phyloP scores from a whole-genome alignment of 2,888 invertebrate genomes.

The Gymnoscelis rufifasciata region DNA sequence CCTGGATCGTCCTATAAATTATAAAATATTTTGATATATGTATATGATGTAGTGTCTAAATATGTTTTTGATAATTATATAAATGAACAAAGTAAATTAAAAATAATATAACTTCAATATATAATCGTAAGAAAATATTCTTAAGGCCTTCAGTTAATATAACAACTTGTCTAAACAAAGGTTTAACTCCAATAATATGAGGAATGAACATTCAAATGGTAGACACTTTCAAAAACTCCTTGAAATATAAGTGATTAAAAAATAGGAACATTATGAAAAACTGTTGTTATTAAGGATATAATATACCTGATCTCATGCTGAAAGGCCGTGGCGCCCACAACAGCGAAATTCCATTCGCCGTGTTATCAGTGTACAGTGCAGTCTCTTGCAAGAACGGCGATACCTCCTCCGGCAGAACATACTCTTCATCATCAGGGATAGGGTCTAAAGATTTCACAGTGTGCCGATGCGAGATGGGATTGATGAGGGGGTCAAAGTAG shows the following conservation, averaged over 20 bases:
- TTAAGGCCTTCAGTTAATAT: no score
- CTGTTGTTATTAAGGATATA: no score
- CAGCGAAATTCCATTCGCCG: constrained; percentile 98
- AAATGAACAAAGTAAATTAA: no score
- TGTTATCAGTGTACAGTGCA: constrained; percentile 98
- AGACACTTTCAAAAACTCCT: no score
- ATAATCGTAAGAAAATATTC: no score
- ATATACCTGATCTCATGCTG: constrained; percentile 91
- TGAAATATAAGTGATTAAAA: no score
- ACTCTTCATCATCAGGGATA: constrained; percentile 95
- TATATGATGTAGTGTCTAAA: no score
- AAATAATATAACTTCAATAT: no score
- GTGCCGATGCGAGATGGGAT: constrained; percentile 98
- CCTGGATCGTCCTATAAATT: constrained; percentile 85
- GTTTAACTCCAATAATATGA: no score
- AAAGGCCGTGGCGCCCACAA: constrained; percentile 99
- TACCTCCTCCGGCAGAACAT: constrained; percentile 92
- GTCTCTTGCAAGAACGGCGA: constrained; percentile 96
- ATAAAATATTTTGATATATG: neutral
- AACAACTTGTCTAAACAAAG: no score
- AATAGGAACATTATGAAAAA: no score
- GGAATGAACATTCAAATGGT: no score
- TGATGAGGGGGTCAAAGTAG: constrained; percentile 99
- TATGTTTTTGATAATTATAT: neutral
- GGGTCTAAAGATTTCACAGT: constrained; percentile 91